A percentile compares a stretch with the other conserved stretches of the same genome.
These are phyloP conservation scores for Holocentrus rufus DNA, from an alignment of 2,797 vertebrate genomes.

Conservation along the genomic window DNA sequence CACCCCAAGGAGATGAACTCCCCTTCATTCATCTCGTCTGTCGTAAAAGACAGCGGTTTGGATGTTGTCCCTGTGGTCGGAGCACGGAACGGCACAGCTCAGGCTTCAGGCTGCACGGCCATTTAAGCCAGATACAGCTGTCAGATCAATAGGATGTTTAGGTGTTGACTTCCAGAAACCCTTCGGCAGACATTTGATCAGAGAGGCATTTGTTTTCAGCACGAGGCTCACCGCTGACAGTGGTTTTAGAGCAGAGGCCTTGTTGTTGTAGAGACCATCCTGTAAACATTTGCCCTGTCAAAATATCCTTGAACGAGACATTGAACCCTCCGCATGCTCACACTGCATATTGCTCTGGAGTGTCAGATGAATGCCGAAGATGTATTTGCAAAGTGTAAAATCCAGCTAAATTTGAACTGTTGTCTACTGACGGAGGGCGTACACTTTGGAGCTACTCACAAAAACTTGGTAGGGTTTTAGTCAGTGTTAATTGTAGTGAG, in stretches of 20 bases:
- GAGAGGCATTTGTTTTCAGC: constrained; percentile 43
- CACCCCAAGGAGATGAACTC: constrained; percentile 48
- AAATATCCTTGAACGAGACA: neutral
- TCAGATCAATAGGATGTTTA: constrained; percentile 60
- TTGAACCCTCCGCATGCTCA: too few relatives aligned
- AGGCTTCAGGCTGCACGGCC: constrained; percentile 22
- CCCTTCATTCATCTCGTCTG: constrained; percentile 41
- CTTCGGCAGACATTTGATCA: constrained; percentile 46
- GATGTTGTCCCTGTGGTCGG: constrained; percentile 35
- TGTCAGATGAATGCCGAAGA: neutral
- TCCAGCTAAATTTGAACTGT: neutral
- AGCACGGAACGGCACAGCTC: neutral
- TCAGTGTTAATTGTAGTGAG: constrained; percentile 1
- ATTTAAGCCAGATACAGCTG: constrained; percentile 46
- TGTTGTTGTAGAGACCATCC: constrained; percentile 15
- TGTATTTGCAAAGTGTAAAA: too few relatives aligned
- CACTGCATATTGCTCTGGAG: too few relatives aligned
- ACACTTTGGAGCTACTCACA: neutral
- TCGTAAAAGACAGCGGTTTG: constrained; percentile 14
- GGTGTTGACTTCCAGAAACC: constrained; percentile 56
- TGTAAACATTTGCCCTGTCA: neutral
- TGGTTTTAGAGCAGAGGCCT: constrained; percentile 3
- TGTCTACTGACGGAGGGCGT: neutral
- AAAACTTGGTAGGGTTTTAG: neutral
- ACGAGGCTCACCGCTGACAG: constrained; percentile 28